Conservation (phyloP, 2,888 invertebrate species). For the Heteropelma amictum region DNA sequence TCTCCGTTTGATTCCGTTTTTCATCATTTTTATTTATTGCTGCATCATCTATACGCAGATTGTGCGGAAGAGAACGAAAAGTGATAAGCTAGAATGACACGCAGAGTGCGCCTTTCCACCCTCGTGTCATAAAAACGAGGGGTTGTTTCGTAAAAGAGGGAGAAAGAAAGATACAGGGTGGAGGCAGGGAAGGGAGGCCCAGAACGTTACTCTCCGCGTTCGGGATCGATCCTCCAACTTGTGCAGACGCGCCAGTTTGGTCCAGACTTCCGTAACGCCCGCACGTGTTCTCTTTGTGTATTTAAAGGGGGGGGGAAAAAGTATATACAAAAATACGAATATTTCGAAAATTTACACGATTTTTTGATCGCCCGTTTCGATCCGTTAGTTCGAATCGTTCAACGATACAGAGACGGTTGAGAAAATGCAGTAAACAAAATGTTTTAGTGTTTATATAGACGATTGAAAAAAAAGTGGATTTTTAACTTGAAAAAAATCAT, state of each 20-base stretch:
- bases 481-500: neutral
- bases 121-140: slow-evolving; percentile 18
- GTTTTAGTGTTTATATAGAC: neutral
- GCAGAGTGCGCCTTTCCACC: too few species aligned
- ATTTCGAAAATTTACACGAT: neutral
- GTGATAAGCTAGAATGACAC: slow-evolving; percentile 8
- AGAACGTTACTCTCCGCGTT: slow-evolving; percentile 39
- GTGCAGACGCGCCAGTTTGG: slow-evolving; percentile 74
- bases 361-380: neutral
- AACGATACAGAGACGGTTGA: neutral
- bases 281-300: slow-evolving; percentile 46
- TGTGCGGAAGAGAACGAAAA: neutral
- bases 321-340: neutral
- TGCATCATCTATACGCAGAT: too few species aligned
- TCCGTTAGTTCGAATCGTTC: neutral
- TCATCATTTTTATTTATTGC: too few species aligned
- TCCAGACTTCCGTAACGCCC: slow-evolving; percentile 64
- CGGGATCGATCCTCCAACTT: slow-evolving; percentile 73
- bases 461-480: neutral
- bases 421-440: neutral
- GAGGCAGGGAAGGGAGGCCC: slow-evolving; percentile 34
- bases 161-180: slow-evolving; percentile 1
- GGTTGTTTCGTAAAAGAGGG: slow-evolving; percentile 21
- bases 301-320: neutral
- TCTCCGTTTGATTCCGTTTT: too few species aligned